phyloP scores from a whole-genome alignment of 2,797 vertebrate genomes.

The Myoxocephalus aenaeus region DNA sequence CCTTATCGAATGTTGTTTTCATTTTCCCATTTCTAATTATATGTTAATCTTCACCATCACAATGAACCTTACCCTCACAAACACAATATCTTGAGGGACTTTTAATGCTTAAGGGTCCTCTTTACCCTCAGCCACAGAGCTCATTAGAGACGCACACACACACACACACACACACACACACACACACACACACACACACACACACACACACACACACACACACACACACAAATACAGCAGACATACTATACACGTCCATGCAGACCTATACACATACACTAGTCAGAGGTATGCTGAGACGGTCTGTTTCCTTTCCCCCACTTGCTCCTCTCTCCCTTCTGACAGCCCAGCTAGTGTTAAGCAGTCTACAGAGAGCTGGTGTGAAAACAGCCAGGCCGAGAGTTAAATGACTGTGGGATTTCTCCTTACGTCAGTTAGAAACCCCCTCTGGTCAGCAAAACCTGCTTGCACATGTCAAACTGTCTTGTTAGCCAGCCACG shows the following conservation, averaged over 20 bases:
- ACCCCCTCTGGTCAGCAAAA: constrained; percentile 68
- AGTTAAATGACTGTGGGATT: constrained; percentile 75
- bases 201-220: neutral
- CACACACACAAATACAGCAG: neutral
- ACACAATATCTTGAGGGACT: constrained; percentile 32
- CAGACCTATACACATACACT: neutral
- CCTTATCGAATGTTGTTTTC: neutral
- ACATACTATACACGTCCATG: constrained; percentile 2
- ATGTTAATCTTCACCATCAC: neutral
- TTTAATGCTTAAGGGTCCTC: constrained; percentile 5
- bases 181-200: neutral
- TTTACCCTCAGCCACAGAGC: constrained; percentile 29
- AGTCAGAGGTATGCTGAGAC: constrained; percentile 24
- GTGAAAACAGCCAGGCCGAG: constrained; percentile 56
- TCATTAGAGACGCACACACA: constrained; percentile 42
- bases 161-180: neutral
- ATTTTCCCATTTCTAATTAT: neutral
- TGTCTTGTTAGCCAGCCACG: constrained; percentile 74
- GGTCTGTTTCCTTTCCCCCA: neutral
- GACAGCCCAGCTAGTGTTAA: constrained; percentile 50
- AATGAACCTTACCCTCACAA: neutral
- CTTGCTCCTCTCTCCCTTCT: constrained; percentile 19
- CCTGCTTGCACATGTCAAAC: constrained; percentile 65
- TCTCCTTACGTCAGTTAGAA: constrained; percentile 68
- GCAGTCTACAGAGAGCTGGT: constrained; percentile 54